A percentile compares a stretch with the other conserved stretches of the same genome.
phyloP scores from a whole-genome alignment of 2,797 vertebrate genomes.

The Cuniculus paca region DNA sequence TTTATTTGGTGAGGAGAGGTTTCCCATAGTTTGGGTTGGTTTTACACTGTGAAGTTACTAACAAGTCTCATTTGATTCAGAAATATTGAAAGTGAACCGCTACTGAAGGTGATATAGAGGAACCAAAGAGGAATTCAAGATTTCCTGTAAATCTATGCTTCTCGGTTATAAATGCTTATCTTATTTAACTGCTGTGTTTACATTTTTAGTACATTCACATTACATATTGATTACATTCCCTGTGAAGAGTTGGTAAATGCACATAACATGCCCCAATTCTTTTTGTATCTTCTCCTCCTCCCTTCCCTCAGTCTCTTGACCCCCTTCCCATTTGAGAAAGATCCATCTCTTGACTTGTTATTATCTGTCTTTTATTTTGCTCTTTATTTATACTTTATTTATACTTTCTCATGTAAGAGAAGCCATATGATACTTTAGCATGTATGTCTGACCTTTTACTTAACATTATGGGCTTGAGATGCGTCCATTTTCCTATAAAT shows the following conservation, averaged over 20 bases:
- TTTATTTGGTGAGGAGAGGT: not conserved
- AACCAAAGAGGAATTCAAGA: not conserved
- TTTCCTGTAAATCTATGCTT: not conserved
- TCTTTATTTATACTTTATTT: not conserved
- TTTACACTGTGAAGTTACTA: not conserved
- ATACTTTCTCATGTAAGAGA: not conserved
- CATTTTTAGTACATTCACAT: not conserved
- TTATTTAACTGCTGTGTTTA: not conserved
- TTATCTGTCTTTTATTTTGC: not conserved
- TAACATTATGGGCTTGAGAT: not conserved
- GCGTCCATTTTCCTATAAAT: not conserved
- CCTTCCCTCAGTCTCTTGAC: not conserved
- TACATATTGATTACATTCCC: too few species aligned
- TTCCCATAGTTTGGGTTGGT: not conserved
- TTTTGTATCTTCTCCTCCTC: not conserved
- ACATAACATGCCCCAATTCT: not conserved
- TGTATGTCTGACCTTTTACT: not conserved
- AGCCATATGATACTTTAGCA: not conserved
- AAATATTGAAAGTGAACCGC: not conserved
- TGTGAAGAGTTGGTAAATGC: not conserved
- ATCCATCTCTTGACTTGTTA: not conserved
- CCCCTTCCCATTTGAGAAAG: not conserved
- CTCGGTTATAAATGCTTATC: not conserved
- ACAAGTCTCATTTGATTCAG: not conserved
- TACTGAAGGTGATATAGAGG: not conserved